These are phyloP conservation scores for Zoanthus sansibaricus DNA, from an alignment of 92 coral and sea anemone genomes.

Conservation along the genomic window DNA sequence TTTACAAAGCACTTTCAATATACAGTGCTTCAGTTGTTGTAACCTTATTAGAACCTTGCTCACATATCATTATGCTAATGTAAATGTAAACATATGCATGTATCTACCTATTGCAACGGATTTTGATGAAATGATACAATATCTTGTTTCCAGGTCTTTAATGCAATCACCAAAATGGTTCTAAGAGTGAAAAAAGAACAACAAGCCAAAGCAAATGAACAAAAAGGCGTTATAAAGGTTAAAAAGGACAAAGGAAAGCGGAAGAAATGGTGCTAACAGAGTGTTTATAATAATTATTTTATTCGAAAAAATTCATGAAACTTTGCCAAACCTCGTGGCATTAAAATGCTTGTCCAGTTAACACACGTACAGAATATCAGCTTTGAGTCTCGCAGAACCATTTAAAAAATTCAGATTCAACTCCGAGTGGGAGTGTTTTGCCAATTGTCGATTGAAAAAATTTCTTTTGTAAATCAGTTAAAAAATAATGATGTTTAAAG, in stretches of 20 bases:
- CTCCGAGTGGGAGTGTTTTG: not conserved
- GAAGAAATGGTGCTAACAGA: conserved; percentile 68
- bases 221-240: conserved; percentile 78
- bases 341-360: conserved; percentile 3
- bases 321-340: not conserved
- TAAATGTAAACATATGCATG: no score
- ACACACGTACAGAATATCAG: not conserved
- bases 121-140: no score
- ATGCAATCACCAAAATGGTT: conserved; percentile 90
- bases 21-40: no score
- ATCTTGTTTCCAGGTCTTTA: conserved; percentile 81
- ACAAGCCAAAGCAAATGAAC: conserved; percentile 79
- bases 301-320: conserved; percentile 33
- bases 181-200: conserved; percentile 90
- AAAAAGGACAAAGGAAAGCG: conserved; percentile 78
- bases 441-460: not conserved
- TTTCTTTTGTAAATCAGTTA: not conserved
- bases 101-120: not conserved
- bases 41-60: no score
- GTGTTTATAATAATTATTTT: conserved; percentile 32
- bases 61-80: no score
- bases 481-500: not conserved
- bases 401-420: not conserved
- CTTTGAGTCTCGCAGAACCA: not conserved
- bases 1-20: no score